Evolutionary conservation across 2,888 invertebrate genomes (phyloP), one percentile per base, ranked within the genome.

Genomic region (Lepetodrilus schrolli): DNA sequence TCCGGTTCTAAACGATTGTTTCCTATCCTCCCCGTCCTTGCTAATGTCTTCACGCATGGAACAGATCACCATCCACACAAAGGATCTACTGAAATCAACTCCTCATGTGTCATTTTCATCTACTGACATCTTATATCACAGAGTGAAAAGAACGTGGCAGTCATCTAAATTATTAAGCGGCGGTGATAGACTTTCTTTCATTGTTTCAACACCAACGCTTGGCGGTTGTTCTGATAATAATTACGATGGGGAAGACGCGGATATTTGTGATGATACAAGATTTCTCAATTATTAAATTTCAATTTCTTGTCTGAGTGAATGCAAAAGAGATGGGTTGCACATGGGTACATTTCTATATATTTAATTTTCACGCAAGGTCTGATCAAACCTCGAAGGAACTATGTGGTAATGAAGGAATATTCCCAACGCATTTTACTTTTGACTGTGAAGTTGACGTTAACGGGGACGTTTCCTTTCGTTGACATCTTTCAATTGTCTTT

Each of bases 211-310:
- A 17, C n/a, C 58, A 34, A 58, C 43, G 17, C 43, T 10, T 17
- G 43, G 10, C n/a, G n/a, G n/a, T n/a, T n/a, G n/a, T n/a, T n/a
- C n/a, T n/a, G n/a, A n/a, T n/a, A n/a, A n/a, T n/a, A n/a, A n/a
- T n/a, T n/a, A n/a, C n/a, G n/a, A n/a, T n/a, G n/a, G n/a, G n/a
- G n/a, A n/a, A n/a, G n/a, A n/a, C 10, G 17, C 43, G 17, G 43
- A 43, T 30, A 34, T 34, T 58, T 23, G 58, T n/a, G n/a, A 58
- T 17, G 26, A 58, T 23, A 58, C 58, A 30, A 23, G 17, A 30
- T 58, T 58, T 58, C 58, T 58, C 34, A 34, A 58, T 58, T 58
- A 58, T 58, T 58, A 58, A 58, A 58, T 58, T 58, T 58, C 58
- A 58, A 58, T 58, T 58, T 58, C 58, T 30, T 58, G 58, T 58